Evolutionary conservation across 2,888 invertebrate genomes (phyloP), one percentile per base, ranked within the genome.

Genomic region (Mylabris sibirica): DNA sequence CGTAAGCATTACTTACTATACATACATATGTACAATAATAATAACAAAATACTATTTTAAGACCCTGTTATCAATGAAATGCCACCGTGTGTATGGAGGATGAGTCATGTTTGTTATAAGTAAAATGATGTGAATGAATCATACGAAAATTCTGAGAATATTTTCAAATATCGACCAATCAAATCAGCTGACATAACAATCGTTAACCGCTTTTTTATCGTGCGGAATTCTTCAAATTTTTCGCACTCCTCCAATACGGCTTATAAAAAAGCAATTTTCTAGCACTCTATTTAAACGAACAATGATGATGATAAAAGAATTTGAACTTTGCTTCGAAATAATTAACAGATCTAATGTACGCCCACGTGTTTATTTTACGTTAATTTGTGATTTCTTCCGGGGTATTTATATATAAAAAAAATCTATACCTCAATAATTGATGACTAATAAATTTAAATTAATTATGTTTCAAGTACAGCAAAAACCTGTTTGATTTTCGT

Each of bases 41-140:
- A 44, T 17, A 44, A 44, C 44, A 44, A 44, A 44, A 44, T 70
- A 65, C 67, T 70, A 70, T 70, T 70, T 70, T 67, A 64, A 70
- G 70, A 70, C 67, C 67, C 65, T 67, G 70, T 70, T 70, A 70
- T 70, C 70, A 70, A 70, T 70, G 70, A 59, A 70, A 57, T 57
- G 24, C 57, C 57, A 57, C 14, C 17, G 61, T n/a, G 30, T 6
- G 30, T 30, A 30, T 30, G 30, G 30, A 30, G 34, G 12, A 35
- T 70, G 67, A 70, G 60, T 70, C 70, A 70, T 60, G 8, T 44
- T 60, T 59, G 30, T 34, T 44, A 62, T 59, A 30, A 30, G 30
- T 30, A 53, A 11, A 57, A 12, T 57, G 24, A 57, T 49, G 11
- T 30, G 63, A 62, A 63, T 70, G 70, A 70, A 60, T 70, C 67